A percentile compares a stretch with the other conserved stretches of the same genome.
Evolutionary conservation across 2,113 vertebrate genomes (phyloP).

Genomic region (Callorhinus ursinus): DNA sequence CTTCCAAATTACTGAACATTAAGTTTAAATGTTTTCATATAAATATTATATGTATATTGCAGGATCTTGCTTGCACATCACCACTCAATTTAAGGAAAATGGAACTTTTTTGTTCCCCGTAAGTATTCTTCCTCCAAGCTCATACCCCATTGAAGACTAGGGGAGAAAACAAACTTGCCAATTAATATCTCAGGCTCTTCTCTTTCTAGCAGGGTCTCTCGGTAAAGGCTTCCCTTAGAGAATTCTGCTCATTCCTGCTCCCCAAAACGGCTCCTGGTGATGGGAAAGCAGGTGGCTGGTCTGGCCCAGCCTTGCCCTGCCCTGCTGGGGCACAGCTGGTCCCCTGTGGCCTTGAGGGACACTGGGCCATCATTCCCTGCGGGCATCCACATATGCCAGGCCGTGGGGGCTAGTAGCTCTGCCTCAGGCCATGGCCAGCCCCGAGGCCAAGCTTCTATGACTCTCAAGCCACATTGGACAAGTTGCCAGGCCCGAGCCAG

Average conservation of each 20-base stretch:
- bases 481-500: neutral
- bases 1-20: conserved; percentile 69
- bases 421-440: neutral
- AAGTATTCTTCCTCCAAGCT: neutral
- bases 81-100: conserved; percentile 12
- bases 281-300: neutral
- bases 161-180: neutral
- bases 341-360: neutral
- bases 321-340: no score
- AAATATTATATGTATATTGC: conserved; percentile 50
- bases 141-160: neutral
- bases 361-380: neutral
- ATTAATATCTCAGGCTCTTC: neutral
- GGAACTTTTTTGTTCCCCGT: neutral
- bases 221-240: neutral
- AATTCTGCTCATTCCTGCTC: neutral
- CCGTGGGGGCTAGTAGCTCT: neutral
- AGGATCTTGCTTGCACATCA: neutral
- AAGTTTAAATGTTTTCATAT: conserved; percentile 71
- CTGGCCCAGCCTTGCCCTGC: no score
- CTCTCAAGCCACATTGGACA: neutral
- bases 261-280: neutral
- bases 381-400: neutral
- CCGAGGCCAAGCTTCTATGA: neutral
- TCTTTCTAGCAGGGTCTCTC: neutral